Percentiles rank a stretch among this genome's conserved stretches.
These are phyloP conservation scores for Periophthalmus modestus DNA, from an alignment of 2,113 vertebrate genomes.

Conservation along the genomic window DNA sequence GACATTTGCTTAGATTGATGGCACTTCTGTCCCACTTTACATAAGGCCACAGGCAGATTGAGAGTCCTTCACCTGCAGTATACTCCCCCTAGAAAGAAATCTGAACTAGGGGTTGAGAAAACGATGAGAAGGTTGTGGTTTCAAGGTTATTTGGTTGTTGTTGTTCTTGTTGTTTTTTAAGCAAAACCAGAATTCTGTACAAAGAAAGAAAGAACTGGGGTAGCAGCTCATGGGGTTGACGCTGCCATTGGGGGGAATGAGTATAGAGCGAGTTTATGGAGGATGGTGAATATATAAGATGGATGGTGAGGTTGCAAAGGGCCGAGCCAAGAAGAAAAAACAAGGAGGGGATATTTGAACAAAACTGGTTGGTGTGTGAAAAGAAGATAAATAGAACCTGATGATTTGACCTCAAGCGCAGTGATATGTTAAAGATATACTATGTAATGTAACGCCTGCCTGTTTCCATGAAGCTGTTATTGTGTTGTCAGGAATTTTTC, in stretches of 20 bases:
- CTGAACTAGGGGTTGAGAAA: neutral
- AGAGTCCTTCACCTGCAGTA: conserved; percentile 37
- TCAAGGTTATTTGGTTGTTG: neutral
- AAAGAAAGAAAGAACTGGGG: neutral
- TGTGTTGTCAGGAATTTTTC: no score
- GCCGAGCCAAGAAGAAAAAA: neutral
- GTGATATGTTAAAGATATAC: no score
- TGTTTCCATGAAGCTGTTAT: no score
- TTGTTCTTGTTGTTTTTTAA: neutral
- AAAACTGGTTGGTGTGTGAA: no score
- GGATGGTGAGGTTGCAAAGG: neutral
- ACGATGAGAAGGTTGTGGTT: neutral
- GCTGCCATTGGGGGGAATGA: neutral
- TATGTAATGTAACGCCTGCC: no score
- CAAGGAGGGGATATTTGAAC: neutral
- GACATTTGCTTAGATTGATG: conserved; percentile 37
- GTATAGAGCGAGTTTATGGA: neutral
- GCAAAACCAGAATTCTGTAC: neutral
- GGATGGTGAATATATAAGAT: neutral
- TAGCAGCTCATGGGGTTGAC: neutral
- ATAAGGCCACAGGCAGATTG: neutral
- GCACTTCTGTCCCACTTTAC: conserved; percentile 20
- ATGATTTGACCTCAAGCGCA: no score
- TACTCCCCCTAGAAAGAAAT: neutral
- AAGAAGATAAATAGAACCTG: no score